These are phyloP conservation scores for Sycophila sp. DNA, from an alignment of 1,140 invertebrate genomes.

Conservation along the genomic window DNA sequence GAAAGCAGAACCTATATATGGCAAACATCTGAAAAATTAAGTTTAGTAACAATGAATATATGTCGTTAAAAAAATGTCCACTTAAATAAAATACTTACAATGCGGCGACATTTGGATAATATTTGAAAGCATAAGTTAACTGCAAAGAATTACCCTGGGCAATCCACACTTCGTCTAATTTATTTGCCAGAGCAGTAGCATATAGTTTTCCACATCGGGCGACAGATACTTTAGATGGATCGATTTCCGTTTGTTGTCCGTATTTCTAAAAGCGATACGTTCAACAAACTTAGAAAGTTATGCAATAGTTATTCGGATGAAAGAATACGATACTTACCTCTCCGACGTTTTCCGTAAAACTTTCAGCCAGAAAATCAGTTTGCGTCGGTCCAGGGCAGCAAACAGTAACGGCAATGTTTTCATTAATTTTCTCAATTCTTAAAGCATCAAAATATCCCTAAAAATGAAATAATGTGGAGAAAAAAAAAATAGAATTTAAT, in stretches of 20 bases:
- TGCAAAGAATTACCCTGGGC: constrained; percentile 71
- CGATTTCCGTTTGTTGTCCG: constrained; percentile 62
- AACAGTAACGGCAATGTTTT: constrained; percentile 75
- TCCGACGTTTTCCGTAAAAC: constrained; percentile 74
- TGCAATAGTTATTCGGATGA: too few relatives aligned
- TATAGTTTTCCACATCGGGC: constrained; percentile 79
- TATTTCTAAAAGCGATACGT: constrained; percentile 67
- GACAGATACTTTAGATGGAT: constrained; percentile 73
- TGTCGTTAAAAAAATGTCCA: neutral
- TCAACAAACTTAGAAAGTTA: too few relatives aligned
- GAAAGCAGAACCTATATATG: constrained; percentile 54
- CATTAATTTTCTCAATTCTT: constrained; percentile 70
- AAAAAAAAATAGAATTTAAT: neutral
- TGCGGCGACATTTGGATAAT: constrained; percentile 72
- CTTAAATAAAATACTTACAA: constrained; percentile 65
- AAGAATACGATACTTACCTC: constrained; percentile 64
- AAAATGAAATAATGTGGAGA: constrained; percentile 19
- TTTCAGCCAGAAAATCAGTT: constrained; percentile 76
- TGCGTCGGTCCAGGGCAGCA: constrained; percentile 81
- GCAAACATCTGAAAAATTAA: constrained; percentile 55
- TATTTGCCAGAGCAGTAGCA: constrained; percentile 80
- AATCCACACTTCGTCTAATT: constrained; percentile 82
- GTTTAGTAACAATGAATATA: neutral
- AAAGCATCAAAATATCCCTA: constrained; percentile 79
- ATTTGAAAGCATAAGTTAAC: constrained; percentile 72